Conservation (phyloP, 1,140 invertebrate genomes). For the Drosophila parabipectinata region DNA sequence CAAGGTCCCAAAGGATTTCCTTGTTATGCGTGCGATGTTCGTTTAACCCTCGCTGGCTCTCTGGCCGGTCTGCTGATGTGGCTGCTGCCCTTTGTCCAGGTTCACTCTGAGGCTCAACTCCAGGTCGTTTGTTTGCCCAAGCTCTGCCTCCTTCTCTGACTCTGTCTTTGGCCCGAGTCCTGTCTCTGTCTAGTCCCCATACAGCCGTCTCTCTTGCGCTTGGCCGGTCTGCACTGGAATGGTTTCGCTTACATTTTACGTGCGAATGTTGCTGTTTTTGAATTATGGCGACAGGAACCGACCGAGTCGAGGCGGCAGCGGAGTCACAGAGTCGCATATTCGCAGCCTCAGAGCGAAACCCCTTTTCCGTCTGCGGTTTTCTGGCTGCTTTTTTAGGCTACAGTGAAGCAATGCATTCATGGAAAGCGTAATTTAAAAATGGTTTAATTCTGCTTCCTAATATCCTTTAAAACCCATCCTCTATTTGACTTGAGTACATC, state of each 20-base stretch:
- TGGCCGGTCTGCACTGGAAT: conserved; percentile 64
- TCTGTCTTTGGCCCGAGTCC: not conserved
- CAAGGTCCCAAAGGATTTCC: conserved; percentile 80
- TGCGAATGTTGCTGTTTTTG: conserved; percentile 82
- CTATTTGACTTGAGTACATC: not conserved
- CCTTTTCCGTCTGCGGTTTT: conserved; percentile 62
- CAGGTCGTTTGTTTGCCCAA: conserved; percentile 72
- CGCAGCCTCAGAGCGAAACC: conserved; percentile 36
- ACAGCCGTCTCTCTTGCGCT: not conserved
- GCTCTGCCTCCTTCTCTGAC: not conserved
- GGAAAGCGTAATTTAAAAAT: not conserved
- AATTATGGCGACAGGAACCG: conserved; percentile 79
- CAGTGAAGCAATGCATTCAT: conserved; percentile 9
- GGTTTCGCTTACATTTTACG: conserved; percentile 82
- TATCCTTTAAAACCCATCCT: not conserved
- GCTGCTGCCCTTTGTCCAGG: conserved; percentile 76
- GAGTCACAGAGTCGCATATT: conserved; percentile 34
- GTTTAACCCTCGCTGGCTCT: conserved; percentile 63
- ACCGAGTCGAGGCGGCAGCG: conserved; percentile 40
- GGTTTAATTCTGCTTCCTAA: not conserved
- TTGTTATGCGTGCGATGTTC: conserved; percentile 80
- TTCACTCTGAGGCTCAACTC: conserved; percentile 53
- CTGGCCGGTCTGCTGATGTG: not conserved
- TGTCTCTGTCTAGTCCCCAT: conserved; percentile 1
- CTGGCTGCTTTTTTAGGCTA: conserved; percentile 16